Base-by-base conservation (phyloP, 2,113 vertebrate species). In the Trogon surrucura region DNA sequence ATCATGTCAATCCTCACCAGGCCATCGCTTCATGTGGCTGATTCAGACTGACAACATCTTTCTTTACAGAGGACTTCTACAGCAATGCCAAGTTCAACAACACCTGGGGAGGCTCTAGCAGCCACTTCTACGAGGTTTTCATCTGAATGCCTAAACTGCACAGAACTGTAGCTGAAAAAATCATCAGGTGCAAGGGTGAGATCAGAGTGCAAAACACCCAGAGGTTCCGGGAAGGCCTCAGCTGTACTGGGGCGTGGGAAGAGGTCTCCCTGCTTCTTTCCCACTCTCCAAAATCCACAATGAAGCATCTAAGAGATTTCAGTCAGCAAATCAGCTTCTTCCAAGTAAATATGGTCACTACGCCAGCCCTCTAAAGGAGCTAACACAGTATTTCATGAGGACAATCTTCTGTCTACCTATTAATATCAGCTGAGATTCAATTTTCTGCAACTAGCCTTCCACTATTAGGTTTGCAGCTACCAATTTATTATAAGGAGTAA, bases 401-500 rank as follows among this genome's bases (percentile, higher is more conserved):
- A 89, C 70, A 89, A 53, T n/a, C 81, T 88, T 86, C 82, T 80
- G 27, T 57, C 93, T 61, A 78, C 60, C 50, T 84, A 81, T 86
- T 92, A 94, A 36, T 64, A 92, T 25, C 72, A 72, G 23, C 62
- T 61, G 69, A 95, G 61, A 93, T 84, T 51, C 54, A 72, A 65
- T 91, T 94, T 94, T 89, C 91, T 89, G 80, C 70, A 84, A 67
- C 83, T 47, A 88, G 56, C 48, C 38, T 84, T 84, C 65, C 65
- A 79, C 80, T 54, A 67, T 81, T 57, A 96, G 77, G 57, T 86
- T 75, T 89, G 70, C 65, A 79, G 73, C 41, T 53, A 81, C 69
- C 93, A 83, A 95, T 92, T 67, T 91, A 95, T 91, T 78, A 56
- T 71, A 64, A 90, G 72, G 60, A 80, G 69, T 32, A 95, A 92